Conservation (phyloP, 2,888 invertebrate genomes). For the Syrista parreyssii region DNA sequence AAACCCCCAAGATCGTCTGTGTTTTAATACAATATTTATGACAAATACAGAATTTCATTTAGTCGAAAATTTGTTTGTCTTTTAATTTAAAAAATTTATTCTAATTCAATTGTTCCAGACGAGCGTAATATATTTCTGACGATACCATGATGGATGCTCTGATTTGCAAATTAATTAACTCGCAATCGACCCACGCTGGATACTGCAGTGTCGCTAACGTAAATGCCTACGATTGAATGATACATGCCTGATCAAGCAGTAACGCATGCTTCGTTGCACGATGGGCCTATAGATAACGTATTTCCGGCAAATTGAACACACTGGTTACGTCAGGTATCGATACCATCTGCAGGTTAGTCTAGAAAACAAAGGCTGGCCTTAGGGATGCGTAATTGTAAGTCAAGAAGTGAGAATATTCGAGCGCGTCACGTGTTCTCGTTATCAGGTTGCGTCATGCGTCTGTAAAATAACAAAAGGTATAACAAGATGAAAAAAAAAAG, state of each 20-base stretch:
- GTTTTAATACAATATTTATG: too few species aligned
- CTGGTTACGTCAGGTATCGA: neutral
- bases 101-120: neutral
- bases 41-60: neutral
- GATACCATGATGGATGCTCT: slow-evolving; percentile 32
- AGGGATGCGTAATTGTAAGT: neutral
- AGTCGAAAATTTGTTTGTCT: neutral
- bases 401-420: neutral
- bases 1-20: neutral
- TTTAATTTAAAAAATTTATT: neutral
- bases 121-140: neutral
- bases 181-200: slow-evolving; percentile 49
- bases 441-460: neutral
- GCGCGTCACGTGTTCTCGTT: neutral
- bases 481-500: neutral
- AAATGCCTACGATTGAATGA: slow-evolving; percentile 33
- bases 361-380: neutral
- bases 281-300: slow-evolving; percentile 47
- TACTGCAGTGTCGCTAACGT: neutral
- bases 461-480: neutral
- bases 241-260: slow-evolving; percentile 49
- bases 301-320: slow-evolving; percentile 37
- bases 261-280: slow-evolving; percentile 45
- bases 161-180: slow-evolving; percentile 53
- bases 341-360: neutral